Base-by-base conservation (phyloP, 2,797 vertebrate species). In the Hirundo rustica region DNA sequence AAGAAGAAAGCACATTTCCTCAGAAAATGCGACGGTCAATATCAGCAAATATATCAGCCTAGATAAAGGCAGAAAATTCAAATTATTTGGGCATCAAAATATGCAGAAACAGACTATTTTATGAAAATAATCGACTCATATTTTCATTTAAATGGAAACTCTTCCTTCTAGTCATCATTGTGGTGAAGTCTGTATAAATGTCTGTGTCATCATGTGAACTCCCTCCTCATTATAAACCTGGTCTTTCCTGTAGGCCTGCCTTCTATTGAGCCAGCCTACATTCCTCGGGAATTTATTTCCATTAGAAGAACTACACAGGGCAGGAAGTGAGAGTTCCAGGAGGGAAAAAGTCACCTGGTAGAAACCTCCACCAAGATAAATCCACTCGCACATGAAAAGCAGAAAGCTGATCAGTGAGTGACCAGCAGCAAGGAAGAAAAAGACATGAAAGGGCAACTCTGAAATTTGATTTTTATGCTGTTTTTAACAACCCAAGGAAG, bases 1-100 rank as follows among this genome's bases (percentile, higher is more conserved):
- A 40, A 36, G 34, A 6, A 47, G 64, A 71, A 92, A 10, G 30
- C 16, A 44, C 10, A 55, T 87, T 86, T 76, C 48, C 68, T 64
- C n/a, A 23, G 45, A 65, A 93, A 88, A 96, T 40, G 4, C 61
- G 4, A 88, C 57, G 70, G 70, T 16, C 1, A 2, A 34, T 40
- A 61, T 32, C 44, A 71, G 73, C 73, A 86, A 72, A 88, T 78
- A 22, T 6, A 81, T 80, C 88, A 95, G 42, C 13, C 27, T n/a
- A 58, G 55, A 70, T 18, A 71, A 94, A 86, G 27, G 36, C 13
- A 88, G 72, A 9, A 70, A 88, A 61, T 40, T 16, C 32, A 54
- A 21, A 55, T 23, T 11, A 62, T 42, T 83, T 57, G 23, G 47
- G 27, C 27, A 74, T 11, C 13, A 80, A 91, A 94, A 79, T 84